Evolutionary conservation across 2,113 vertebrate genomes (phyloP).

Genomic region (Otolemur garnettii): DNA sequence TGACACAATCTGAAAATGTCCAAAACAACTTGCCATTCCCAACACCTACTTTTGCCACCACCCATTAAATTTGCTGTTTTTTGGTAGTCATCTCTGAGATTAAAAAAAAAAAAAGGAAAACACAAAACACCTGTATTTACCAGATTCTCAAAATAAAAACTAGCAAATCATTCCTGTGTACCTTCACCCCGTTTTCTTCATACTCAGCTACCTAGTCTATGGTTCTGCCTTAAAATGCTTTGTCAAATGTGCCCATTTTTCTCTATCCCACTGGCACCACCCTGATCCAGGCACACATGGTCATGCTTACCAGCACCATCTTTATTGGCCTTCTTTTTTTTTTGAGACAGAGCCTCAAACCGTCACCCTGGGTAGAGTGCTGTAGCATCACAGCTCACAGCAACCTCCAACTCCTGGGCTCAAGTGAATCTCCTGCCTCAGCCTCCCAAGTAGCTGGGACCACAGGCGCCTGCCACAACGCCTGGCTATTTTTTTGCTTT

Average conservation of each 20-base stretch:
- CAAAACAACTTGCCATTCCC: neutral
- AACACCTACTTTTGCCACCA: neutral
- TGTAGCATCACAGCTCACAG: too few relatives aligned
- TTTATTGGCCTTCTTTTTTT: neutral
- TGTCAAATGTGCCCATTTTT: neutral
- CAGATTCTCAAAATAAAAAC: neutral
- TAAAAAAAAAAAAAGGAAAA: neutral
- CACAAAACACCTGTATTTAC: neutral
- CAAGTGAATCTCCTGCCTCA: too few relatives aligned
- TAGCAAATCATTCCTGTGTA: neutral
- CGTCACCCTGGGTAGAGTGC: too few relatives aligned
- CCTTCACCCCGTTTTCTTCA: neutral
- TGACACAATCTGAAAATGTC: conserved; percentile 1
- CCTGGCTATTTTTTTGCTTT: too few relatives aligned
- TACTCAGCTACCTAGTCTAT: neutral
- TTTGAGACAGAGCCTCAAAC: too few relatives aligned
- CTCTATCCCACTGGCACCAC: neutral
- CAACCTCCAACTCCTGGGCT: too few relatives aligned
- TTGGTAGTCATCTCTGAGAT: neutral
- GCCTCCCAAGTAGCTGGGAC: too few relatives aligned
- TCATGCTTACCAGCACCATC: neutral
- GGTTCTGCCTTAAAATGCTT: neutral
- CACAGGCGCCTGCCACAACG: too few relatives aligned
- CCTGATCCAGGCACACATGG: neutral
- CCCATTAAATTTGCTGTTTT: conserved; percentile 9